phyloP scores from a whole-genome alignment of 2,888 invertebrate species.

The Pristionchus exspectatus region DNA sequence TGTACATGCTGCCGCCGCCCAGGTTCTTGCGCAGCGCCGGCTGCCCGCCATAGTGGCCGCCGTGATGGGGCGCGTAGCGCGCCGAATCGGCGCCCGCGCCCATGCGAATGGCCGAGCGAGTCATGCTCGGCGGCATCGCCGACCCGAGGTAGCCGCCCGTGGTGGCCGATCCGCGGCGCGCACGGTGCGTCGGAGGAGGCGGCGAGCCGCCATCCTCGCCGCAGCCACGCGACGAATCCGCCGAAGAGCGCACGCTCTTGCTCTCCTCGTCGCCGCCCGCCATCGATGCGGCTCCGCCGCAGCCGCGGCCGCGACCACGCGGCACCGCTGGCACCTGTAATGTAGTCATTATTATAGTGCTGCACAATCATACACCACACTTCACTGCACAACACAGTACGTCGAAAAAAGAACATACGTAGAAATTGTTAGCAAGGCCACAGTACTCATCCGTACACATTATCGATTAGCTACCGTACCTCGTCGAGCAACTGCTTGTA shows the following conservation, averaged over 20 bases:
- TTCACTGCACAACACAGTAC: too few species aligned
- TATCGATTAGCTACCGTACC: slow-evolving; percentile 19
- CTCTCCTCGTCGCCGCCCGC: slow-evolving; percentile 42
- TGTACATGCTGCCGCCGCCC: slow-evolving; percentile 49
- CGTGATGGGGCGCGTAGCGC: neutral
- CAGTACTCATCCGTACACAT: neutral
- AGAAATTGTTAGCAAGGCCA: neutral
- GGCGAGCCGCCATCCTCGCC: neutral
- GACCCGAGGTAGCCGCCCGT: slow-evolving; percentile 45
- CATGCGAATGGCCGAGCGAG: slow-evolving; percentile 51
- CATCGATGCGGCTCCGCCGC: neutral
- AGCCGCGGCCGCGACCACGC: neutral
- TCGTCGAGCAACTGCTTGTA: slow-evolving; percentile 27
- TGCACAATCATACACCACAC: too few species aligned
- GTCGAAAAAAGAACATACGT: neutral
- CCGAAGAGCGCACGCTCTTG: slow-evolving; percentile 42
- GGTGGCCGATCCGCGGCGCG: neutral
- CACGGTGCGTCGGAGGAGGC: neutral
- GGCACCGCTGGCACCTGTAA: slow-evolving; percentile 23
- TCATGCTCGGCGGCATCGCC: slow-evolving; percentile 38
- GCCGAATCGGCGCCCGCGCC: slow-evolving; percentile 29
- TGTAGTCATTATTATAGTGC: neutral
- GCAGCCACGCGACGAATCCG: slow-evolving; percentile 12
- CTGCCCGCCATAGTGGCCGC: neutral
- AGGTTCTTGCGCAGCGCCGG: neutral